These are phyloP conservation scores for Engraulis encrasicolus DNA, from an alignment of 2,113 vertebrate species.

Conservation along the genomic window DNA sequence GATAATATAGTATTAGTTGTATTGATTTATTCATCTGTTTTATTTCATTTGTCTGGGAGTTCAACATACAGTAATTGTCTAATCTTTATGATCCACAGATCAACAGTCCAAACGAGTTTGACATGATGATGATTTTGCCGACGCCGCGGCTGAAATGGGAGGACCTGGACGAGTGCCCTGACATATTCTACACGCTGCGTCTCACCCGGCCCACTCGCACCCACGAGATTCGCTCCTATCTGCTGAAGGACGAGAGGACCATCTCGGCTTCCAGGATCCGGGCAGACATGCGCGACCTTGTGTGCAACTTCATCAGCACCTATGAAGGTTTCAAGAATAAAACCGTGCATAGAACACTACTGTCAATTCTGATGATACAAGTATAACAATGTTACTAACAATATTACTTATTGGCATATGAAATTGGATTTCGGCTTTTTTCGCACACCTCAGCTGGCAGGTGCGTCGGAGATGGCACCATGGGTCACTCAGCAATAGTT, in stretches of 20 bases:
- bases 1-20: no score
- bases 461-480: no score
- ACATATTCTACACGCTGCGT: conserved; percentile 67
- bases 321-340: conserved; percentile 58
- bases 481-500: no score
- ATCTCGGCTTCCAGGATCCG: conserved; percentile 64
- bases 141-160: conserved; percentile 38
- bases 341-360: not conserved
- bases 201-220: conserved; percentile 8
- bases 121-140: conserved; percentile 69
- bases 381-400: no score
- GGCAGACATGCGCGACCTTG: conserved; percentile 57
- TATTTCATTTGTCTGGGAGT: not conserved
- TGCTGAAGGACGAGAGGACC: conserved; percentile 59
- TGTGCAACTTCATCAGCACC: conserved; percentile 64
- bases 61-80: not conserved
- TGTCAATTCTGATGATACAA: not conserved
- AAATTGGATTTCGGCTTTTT: no score
- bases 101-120: conserved; percentile 65
- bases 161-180: conserved; percentile 50
- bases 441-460: no score
- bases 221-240: conserved; percentile 54
- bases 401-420: no score
- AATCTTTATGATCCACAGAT: conserved; percentile 58
- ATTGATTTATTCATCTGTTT: no score